Percentiles rank a stretch among this genome's conserved stretches.
Conservation (phyloP, 2,888 invertebrate species). For the Agrochola macilenta region DNA sequence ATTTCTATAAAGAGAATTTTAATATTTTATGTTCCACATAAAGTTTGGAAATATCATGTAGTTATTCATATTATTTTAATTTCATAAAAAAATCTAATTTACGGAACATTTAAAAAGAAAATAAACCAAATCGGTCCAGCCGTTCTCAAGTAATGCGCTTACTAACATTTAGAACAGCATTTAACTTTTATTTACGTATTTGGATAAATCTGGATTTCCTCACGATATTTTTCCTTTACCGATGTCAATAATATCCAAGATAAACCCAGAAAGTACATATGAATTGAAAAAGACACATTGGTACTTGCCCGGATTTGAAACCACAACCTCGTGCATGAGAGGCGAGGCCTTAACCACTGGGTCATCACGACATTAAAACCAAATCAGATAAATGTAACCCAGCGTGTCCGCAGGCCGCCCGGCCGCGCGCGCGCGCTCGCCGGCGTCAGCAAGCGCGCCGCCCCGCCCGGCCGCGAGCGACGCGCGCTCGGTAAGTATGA, state of each 20-base stretch:
- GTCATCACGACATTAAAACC: not conserved
- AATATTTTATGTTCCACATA: no score
- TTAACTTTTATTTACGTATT: no score
- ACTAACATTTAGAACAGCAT: not conserved
- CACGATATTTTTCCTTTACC: no score
- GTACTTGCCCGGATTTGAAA: no score
- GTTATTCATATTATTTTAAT: no score
- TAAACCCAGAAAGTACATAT: not conserved
- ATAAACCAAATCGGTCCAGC: not conserved
- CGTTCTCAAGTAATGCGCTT: not conserved
- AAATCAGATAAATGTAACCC: not conserved
- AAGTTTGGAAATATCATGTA: no score
- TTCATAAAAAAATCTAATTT: no score
- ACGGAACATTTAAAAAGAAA: not conserved
- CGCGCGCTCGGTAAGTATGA: constrained; percentile 26
- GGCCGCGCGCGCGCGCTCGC: constrained; percentile 47
- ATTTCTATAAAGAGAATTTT: no score
- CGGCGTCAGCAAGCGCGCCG: constrained; percentile 53
- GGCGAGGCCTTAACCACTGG: not conserved
- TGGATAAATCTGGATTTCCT: no score
- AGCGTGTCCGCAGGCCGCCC: constrained; percentile 69
- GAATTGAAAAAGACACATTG: no score
- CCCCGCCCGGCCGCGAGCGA: constrained; percentile 47
- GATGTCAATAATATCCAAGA: not conserved
- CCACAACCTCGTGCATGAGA: no score